Evolutionary conservation across 2,797 vertebrate genomes (phyloP).

Genomic region (Mus spretus): DNA sequence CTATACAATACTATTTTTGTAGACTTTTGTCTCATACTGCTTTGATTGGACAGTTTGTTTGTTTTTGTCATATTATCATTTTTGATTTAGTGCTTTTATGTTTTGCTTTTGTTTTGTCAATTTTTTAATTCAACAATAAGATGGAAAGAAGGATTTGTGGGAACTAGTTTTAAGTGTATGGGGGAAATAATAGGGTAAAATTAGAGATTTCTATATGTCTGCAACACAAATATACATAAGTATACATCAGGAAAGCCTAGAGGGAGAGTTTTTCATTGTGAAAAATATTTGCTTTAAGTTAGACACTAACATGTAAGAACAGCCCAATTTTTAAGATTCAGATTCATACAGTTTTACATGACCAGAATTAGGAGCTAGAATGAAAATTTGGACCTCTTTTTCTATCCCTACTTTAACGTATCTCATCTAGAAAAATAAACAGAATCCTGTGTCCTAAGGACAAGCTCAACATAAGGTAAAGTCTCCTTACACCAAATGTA

Average conservation of each 20-base stretch:
- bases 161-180: background rate
- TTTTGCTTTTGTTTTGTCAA: background rate
- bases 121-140: background rate
- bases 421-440: background rate
- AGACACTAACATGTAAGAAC: background rate
- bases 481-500: background rate
- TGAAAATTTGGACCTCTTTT: background rate
- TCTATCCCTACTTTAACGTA: background rate
- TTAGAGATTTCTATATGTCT: background rate
- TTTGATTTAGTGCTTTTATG: background rate
- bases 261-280: background rate
- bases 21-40: background rate
- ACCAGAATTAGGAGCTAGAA: background rate
- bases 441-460: background rate
- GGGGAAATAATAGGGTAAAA: background rate
- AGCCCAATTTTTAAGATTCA: background rate
- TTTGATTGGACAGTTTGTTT: background rate
- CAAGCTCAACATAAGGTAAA: background rate
- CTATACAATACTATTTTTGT: background rate
- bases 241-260: background rate
- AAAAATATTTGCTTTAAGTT: background rate
- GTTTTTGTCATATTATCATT: background rate
- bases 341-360: background rate
- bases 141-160: background rate
- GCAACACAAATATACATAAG: too few species aligned